These are phyloP conservation scores for Cyaniris semiargus DNA, from an alignment of 2,888 invertebrate genomes.

Conservation along the genomic window DNA sequence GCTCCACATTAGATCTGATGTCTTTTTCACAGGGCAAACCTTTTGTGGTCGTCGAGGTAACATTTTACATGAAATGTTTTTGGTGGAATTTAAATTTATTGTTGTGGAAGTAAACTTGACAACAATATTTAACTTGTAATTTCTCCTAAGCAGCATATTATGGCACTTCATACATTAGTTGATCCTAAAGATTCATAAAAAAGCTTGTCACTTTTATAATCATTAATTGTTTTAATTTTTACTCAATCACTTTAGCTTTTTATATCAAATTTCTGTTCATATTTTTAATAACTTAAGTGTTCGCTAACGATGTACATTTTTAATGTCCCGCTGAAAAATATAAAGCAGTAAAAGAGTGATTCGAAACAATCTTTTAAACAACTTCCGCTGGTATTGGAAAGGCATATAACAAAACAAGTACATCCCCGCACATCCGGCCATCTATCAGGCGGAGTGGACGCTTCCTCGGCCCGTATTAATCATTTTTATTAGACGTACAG, in stretches of 20 bases:
- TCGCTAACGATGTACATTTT: not conserved
- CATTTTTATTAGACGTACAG: constrained; percentile 67
- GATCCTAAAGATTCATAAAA: no score
- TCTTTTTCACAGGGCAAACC: no score
- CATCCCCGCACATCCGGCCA: constrained; percentile 46
- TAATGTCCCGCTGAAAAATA: not conserved
- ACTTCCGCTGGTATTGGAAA: constrained; percentile 11
- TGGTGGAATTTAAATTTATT: not conserved
- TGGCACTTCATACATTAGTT: no score
- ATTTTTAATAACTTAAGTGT: not conserved
- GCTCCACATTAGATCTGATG: no score
- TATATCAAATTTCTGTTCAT: no score
- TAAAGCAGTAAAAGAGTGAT: not conserved
- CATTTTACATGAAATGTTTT: no score
- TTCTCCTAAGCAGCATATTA: no score
- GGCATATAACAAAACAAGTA: constrained; percentile 37
- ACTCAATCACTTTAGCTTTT: no score
- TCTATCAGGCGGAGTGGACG: constrained; percentile 61
- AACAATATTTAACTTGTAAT: no score
- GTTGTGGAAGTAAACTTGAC: not conserved
- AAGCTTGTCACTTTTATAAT: no score
- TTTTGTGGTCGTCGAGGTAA: no score
- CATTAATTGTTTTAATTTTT: no score
- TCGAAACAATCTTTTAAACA: constrained; percentile 11
- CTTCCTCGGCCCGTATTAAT: constrained; percentile 56